Evolutionary conservation across 2,797 vertebrate genomes (phyloP).

Genomic region (Semotilus atromaculatus): DNA sequence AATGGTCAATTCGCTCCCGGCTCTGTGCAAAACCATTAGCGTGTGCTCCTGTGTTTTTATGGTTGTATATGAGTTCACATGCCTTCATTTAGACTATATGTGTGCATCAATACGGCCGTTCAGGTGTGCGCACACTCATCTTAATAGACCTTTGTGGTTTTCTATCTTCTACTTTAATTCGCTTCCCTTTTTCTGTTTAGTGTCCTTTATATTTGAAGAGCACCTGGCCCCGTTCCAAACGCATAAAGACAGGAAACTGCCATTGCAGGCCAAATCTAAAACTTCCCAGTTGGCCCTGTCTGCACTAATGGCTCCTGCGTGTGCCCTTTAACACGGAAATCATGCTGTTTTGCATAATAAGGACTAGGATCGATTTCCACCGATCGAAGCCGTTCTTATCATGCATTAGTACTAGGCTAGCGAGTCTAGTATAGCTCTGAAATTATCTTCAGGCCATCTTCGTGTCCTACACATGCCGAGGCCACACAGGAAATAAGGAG

Average conservation of each 20-base stretch:
- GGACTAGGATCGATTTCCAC: conserved; percentile 42
- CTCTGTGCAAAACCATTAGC: conserved; percentile 23
- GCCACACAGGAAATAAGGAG: conserved; percentile 31
- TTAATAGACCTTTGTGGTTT: conserved; percentile 62
- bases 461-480: background rate
- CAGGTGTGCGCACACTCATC: conserved; percentile 54
- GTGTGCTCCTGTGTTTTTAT: conserved; percentile 22
- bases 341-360: conserved; percentile 39
- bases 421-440: background rate
- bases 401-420: conserved; percentile 11
- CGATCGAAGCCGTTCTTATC: conserved; percentile 31
- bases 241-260: conserved; percentile 54
- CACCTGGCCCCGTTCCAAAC: conserved; percentile 27
- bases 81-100: conserved; percentile 56
- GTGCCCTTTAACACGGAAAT: conserved; percentile 18
- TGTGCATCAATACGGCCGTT: background rate
- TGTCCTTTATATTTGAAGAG: conserved; percentile 52
- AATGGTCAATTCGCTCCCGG: conserved; percentile 22
- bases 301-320: background rate
- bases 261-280: conserved; percentile 66
- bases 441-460: conserved; percentile 39
- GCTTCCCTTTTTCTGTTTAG: conserved; percentile 60
- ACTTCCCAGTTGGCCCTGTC: conserved; percentile 17
- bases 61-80: conserved; percentile 25
- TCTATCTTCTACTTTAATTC: conserved; percentile 66